phyloP scores from a whole-genome alignment of 2,113 vertebrate species.

The Carassius gibelio region DNA sequence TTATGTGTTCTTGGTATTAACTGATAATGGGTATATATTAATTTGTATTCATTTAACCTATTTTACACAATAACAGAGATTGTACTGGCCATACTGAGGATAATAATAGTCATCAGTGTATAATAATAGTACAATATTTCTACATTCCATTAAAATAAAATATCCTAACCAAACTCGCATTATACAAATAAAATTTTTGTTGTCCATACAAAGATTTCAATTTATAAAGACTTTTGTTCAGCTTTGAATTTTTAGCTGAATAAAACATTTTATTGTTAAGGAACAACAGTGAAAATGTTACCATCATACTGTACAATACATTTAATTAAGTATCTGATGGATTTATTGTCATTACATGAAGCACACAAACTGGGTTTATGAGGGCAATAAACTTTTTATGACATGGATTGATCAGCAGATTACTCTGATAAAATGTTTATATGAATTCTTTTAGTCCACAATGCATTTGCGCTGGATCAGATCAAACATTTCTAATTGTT shows the following conservation, averaged over 20 bases:
- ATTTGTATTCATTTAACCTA: neutral
- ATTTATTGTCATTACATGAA: conserved; percentile 35
- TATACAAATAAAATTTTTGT: neutral
- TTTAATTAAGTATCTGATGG: conserved; percentile 19
- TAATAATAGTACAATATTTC: neutral
- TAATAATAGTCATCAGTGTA: neutral
- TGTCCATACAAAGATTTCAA: neutral
- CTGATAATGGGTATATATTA: neutral
- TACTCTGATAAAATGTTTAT: neutral
- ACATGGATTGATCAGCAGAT: neutral
- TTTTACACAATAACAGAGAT: neutral
- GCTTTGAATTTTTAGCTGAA: neutral
- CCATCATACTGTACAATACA: neutral
- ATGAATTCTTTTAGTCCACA: neutral
- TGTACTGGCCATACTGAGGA: neutral
- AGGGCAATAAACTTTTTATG: neutral
- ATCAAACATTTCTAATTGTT: neutral
- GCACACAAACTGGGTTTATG: neutral
- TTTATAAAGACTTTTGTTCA: neutral
- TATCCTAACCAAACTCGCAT: neutral
- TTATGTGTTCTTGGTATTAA: neutral
- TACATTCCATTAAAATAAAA: neutral
- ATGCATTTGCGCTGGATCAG: neutral
- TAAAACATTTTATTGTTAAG: neutral
- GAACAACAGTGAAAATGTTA: neutral